Conservation (phyloP, 2,797 vertebrate species). For the Halcyon leucocephala region DNA sequence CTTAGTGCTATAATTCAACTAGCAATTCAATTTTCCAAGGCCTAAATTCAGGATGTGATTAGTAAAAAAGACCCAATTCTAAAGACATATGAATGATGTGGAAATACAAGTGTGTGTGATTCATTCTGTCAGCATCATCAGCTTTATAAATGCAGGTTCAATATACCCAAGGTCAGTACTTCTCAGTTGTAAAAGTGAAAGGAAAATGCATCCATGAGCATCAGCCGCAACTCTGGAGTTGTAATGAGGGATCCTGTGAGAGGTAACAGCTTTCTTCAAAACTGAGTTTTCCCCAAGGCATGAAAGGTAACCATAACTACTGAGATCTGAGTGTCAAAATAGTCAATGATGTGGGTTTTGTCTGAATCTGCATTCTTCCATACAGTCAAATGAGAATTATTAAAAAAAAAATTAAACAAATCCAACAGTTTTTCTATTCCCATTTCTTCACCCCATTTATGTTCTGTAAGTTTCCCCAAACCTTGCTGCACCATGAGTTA, state of each 20-base stretch:
- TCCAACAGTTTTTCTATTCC: not conserved
- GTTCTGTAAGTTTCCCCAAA: not conserved
- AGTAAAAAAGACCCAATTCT: slow-evolving; percentile 16
- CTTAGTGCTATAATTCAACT: slow-evolving; percentile 25
- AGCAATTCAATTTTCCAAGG: slow-evolving; percentile 43
- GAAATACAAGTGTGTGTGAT: slow-evolving; percentile 10
- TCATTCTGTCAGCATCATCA: slow-evolving; percentile 8
- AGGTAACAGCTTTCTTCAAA: not conserved
- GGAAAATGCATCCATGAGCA: not conserved
- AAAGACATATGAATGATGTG: slow-evolving; percentile 34
- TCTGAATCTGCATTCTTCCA: not conserved
- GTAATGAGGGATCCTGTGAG: not conserved
- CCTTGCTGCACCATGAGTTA: not conserved
- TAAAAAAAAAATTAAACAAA: not conserved
- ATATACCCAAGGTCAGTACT: slow-evolving; percentile 42
- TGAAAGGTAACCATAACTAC: not conserved
- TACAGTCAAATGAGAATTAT: not conserved
- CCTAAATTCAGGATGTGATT: slow-evolving; percentile 24
- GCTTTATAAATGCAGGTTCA: slow-evolving; percentile 32
- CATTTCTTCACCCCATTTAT: not conserved
- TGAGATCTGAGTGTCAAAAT: not conserved
- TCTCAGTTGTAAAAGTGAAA: not conserved
- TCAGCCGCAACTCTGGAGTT: not conserved
- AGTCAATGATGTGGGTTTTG: not conserved
- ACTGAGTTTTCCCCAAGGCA: not conserved